A percentile compares a stretch with the other conserved stretches of the same genome.
Conservation (phyloP, 2,888 invertebrate genomes). For the Tetramorium bicarinatum region DNA sequence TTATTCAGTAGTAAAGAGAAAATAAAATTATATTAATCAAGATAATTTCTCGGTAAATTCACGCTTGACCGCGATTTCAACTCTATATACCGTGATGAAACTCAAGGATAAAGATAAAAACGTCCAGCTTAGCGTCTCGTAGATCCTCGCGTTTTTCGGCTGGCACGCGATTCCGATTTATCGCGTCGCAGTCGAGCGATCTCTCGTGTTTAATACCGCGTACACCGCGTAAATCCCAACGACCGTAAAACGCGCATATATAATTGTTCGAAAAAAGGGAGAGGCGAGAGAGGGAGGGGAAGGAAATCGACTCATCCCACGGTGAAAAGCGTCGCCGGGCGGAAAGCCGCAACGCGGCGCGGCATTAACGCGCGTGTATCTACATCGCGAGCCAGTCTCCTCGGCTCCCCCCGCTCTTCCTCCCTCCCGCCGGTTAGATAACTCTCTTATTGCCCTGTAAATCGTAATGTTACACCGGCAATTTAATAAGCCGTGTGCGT, state of each 20-base stretch:
- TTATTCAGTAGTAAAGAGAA: background rate
- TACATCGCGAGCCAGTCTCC: conserved; percentile 55
- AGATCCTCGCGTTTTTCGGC: conserved; percentile 28
- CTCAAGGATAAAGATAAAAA: background rate
- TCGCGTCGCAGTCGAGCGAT: conserved; percentile 60
- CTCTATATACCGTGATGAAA: background rate
- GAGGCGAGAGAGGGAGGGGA: background rate
- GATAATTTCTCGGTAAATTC: background rate
- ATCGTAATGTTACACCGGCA: conserved; percentile 80
- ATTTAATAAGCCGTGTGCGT: conserved; percentile 81
- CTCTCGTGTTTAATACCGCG: conserved; percentile 70
- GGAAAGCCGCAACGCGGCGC: conserved; percentile 20
- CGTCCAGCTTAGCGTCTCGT: too few species aligned
- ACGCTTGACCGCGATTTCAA: background rate
- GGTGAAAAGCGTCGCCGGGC: conserved; percentile 4
- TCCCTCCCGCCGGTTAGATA: conserved; percentile 70
- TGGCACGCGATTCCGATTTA: conserved; percentile 49
- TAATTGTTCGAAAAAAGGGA: conserved; percentile 26
- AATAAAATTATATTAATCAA: background rate
- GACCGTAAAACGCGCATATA: conserved; percentile 28
- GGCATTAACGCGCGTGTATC: conserved; percentile 69
- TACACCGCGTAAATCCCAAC: conserved; percentile 61
- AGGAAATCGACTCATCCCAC: background rate
- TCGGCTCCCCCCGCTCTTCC: too few species aligned
- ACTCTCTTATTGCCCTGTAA: conserved; percentile 81